A percentile compares a stretch with the other conserved stretches of the same genome.
Conservation (phyloP, 2,113 vertebrate species). For the Rallus limicola region DNA sequence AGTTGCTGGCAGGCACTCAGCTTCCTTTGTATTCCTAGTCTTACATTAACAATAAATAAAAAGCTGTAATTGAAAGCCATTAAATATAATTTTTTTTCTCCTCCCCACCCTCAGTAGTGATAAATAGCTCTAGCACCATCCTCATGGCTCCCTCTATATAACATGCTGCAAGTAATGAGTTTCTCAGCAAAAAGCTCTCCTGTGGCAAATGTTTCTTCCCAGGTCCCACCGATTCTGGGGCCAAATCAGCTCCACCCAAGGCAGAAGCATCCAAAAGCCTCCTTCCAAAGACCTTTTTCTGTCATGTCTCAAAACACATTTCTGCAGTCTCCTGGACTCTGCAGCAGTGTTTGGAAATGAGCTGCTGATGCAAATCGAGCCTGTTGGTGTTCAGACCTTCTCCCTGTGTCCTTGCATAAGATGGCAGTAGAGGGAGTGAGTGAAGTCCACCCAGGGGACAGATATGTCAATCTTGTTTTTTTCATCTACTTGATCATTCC, state of each 20-base stretch:
- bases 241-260: not conserved
- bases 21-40: not conserved
- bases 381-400: not conserved
- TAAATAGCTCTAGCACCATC: constrained; percentile 8
- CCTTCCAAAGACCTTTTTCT: not conserved
- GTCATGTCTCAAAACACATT: not conserved
- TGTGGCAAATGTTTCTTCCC: not conserved
- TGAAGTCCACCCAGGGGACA: not conserved
- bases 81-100: not conserved
- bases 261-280: not conserved
- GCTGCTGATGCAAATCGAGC: not conserved
- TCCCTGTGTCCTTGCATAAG: not conserved
- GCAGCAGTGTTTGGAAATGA: not conserved
- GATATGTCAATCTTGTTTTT: not conserved
- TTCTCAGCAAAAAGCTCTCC: not conserved
- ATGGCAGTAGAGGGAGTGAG: not conserved
- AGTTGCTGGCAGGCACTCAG: not conserved
- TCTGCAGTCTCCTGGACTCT: not conserved
- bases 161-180: not conserved
- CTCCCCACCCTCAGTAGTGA: not conserved
- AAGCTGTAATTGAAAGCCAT: not conserved
- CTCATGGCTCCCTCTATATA: not conserved
- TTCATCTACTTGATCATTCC: not conserved
- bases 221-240: not conserved
- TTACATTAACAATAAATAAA: not conserved